Evolutionary conservation across 2,113 vertebrate species (phyloP).

Genomic region (Pelmatolapia mariae): DNA sequence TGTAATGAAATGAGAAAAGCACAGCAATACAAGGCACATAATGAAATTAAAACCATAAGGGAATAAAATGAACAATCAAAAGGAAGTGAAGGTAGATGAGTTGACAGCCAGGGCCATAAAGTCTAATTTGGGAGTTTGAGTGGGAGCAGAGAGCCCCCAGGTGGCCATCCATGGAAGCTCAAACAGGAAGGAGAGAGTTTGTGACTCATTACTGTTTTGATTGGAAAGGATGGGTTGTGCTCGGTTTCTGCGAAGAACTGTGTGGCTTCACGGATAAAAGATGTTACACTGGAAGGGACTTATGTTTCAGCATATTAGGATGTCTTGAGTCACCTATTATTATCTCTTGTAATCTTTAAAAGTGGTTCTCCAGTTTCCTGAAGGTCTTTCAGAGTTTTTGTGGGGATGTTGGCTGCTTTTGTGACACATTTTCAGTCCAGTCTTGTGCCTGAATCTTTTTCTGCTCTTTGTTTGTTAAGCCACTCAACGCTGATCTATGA

Average conservation of each 20-base stretch:
- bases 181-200: neutral
- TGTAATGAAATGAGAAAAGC: neutral
- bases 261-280: neutral
- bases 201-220: neutral
- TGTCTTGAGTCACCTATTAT: neutral
- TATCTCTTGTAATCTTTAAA: neutral
- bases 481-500: neutral
- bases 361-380: neutral
- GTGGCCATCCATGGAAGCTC: conserved; percentile 8
- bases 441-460: neutral
- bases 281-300: neutral
- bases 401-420: neutral
- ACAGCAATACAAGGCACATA: neutral
- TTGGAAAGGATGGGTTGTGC: neutral
- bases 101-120: neutral
- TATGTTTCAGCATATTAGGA: neutral
- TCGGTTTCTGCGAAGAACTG: neutral
- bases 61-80: neutral
- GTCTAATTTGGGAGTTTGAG: neutral
- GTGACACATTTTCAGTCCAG: neutral
- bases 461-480: neutral
- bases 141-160: conserved; percentile 38
- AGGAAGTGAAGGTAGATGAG: neutral
- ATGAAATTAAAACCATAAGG: neutral
- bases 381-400: neutral